Conservation (phyloP, 2,797 vertebrate species). For the Hypotaenidia philippensis region DNA sequence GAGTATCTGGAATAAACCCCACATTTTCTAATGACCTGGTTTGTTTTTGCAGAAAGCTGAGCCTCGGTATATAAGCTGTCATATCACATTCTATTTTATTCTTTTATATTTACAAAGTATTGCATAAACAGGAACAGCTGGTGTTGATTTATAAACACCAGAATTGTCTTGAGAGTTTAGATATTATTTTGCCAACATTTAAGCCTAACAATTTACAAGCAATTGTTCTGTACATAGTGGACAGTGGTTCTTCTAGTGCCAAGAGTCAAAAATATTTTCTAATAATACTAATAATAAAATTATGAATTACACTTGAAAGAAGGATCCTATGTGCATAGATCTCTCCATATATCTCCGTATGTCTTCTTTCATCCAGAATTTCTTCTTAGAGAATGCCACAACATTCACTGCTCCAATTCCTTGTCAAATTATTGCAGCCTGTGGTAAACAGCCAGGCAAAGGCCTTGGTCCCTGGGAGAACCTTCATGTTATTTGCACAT, state of each 20-base stretch:
- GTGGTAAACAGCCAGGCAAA: not conserved
- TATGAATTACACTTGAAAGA: not conserved
- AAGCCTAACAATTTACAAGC: constrained; percentile 55
- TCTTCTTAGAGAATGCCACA: not conserved
- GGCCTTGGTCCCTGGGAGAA: not conserved
- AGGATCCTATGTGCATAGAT: not conserved
- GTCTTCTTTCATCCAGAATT: not conserved
- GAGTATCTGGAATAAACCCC: constrained; percentile 22
- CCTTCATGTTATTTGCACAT: not conserved
- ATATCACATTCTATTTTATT: constrained; percentile 59
- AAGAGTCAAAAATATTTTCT: not conserved
- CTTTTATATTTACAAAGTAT: constrained; percentile 65
- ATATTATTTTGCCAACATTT: constrained; percentile 71
- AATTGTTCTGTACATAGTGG: constrained; percentile 40
- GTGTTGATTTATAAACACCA: constrained; percentile 79
- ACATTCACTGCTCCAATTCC: not conserved
- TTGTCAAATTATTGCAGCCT: not conserved
- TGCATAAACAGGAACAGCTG: constrained; percentile 73
- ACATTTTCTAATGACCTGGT: constrained; percentile 31
- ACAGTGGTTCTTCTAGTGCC: constrained; percentile 17
- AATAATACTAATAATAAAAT: not conserved
- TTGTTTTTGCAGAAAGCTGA: constrained; percentile 46
- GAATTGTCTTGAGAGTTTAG: constrained; percentile 70
- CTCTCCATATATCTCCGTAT: not conserved
- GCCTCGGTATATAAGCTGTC: constrained; percentile 46